Base-by-base conservation (phyloP, 2,797 vertebrate species). In the Danio aesculapii region DNA sequence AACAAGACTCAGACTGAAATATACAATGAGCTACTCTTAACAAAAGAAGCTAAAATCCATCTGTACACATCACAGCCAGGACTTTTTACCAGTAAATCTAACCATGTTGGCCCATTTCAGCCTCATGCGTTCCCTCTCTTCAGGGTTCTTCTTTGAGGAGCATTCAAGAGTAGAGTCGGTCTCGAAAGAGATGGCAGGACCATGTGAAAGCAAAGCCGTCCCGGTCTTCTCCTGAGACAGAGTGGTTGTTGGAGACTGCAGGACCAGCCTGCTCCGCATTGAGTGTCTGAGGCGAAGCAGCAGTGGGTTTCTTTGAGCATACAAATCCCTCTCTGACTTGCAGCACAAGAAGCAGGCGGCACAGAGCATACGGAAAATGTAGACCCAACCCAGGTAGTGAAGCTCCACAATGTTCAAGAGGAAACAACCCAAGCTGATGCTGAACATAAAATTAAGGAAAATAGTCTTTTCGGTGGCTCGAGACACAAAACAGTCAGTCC, bases 391-490 rank as follows among this genome's bases (percentile, higher is more conserved):
- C 14, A 92, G 87, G 64, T 89, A 93, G 85, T 93, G 91, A 52
- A 94, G 86, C 85, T 93, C 92, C 52, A 85, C 90, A 61, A 92
- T 90, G 86, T 93, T 94, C 71, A 92, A 82, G 64, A 94, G 77
- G 82, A 93, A 94, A 84, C 91, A 95, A 12, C 90, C 91, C 0
- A 92, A 75, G 55, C 91, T 91, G 79, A 92, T 89, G 6, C 87
- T 89, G 59, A 93, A 92, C 91, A 91, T 93, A 82, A 94, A 92
- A 85, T 92, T 93, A 75, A 95, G 89, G 44, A 94, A 93, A 78
- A 93, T 91, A 62, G 91, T 93, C 84, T 93, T 93, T 84, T 94
- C 91, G 0, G 90, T 92, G 47, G 91, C 92, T 39, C 92, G 90
- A n/a, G 91, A 94, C 69, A 95, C 88, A 52, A 94, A 94, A 84